Percentiles rank a stretch among this genome's conserved stretches.
Conservation (phyloP, 2,888 invertebrate genomes). For the Escarpia spicata region DNA sequence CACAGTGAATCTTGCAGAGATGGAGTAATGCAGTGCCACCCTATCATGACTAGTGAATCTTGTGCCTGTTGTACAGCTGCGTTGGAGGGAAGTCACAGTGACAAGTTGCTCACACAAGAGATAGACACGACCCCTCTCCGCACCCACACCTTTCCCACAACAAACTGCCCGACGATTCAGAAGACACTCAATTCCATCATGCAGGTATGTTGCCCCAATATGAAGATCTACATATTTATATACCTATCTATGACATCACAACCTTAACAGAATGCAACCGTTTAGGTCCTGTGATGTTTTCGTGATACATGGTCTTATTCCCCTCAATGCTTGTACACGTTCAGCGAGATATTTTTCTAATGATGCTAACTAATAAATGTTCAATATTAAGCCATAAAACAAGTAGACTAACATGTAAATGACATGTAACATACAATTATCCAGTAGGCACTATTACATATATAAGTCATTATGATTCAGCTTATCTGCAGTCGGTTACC, state of each 20-base stretch:
- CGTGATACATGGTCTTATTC: no score
- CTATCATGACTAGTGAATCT: not conserved
- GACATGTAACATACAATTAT: no score
- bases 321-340: no score
- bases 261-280: not conserved
- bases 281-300: not conserved
- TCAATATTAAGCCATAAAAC: no score
- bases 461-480: no score
- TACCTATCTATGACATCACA: not conserved
- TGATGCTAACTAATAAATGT: no score
- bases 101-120: not conserved
- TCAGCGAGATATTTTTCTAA: no score
- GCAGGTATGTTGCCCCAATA: not conserved
- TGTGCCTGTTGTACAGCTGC: not conserved
- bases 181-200: not conserved
- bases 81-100: not conserved
- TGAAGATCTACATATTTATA: not conserved
- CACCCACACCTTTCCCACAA: not conserved
- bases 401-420: no score
- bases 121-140: not conserved
- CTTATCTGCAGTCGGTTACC: no score
- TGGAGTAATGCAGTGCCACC: not conserved
- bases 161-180: not conserved
- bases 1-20: not conserved
- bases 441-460: no score